These are phyloP conservation scores for Erebia ligea DNA, from an alignment of 2,888 invertebrate genomes.

Conservation along the genomic window DNA sequence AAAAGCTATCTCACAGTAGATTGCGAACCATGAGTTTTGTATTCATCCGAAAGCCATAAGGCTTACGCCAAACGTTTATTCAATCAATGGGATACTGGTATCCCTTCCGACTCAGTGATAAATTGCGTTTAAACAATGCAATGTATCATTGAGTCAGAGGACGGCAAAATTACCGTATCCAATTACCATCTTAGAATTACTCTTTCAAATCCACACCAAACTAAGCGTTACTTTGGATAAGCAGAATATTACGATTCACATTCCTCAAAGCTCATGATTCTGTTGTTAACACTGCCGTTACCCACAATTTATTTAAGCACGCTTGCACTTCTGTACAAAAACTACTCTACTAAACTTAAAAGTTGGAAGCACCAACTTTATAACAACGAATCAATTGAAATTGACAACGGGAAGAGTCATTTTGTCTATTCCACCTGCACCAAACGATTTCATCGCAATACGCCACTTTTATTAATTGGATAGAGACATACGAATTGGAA, in stretches of 20 bases:
- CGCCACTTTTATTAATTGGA: constrained; percentile 1
- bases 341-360: constrained; percentile 16
- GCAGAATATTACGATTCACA: background rate
- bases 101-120: background rate
- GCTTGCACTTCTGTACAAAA: constrained; percentile 31
- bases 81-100: background rate
- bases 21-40: constrained; percentile 8
- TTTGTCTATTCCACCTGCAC: background rate
- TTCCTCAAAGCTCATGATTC: constrained; percentile 15
- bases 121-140: background rate
- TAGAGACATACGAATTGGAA: background rate
- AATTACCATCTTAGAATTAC: too few relatives aligned
- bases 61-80: background rate
- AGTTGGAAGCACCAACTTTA: constrained; percentile 7
- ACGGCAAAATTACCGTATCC: background rate
- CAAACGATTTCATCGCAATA: background rate
- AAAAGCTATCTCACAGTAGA: background rate
- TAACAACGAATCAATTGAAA: background rate
- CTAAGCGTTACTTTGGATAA: background rate
- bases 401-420: background rate
- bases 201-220: background rate
- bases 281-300: background rate
- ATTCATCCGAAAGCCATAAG: background rate
- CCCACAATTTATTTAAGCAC: constrained; percentile 7
- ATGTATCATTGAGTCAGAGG: background rate